Evolutionary conservation across 1,140 invertebrate species (phyloP), one percentile per base, ranked within the genome.

Genomic region (Drosophila erecta): DNA sequence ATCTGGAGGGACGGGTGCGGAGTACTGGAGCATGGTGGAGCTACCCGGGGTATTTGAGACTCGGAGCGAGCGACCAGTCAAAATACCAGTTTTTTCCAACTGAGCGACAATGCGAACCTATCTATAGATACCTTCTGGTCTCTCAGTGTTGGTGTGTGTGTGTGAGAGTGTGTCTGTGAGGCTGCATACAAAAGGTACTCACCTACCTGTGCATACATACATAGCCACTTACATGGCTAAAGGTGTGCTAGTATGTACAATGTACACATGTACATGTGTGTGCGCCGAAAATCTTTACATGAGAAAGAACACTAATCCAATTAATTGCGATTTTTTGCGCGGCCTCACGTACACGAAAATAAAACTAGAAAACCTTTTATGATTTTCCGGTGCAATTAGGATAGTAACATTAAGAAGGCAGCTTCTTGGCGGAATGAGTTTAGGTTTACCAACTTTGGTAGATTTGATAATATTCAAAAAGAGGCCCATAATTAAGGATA

Each of bases 81-180:
- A 58, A 58, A 58, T 58, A 58, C 56, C 43, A 47, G 56, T 58
- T 58, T 55, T 47, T 47, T 37, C 10, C 56, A 20, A 57, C 57
- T 15, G 54, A 59, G 59, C 54, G n/a, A 4, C 59, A 38, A 41
- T 59, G 59, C 59, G 37, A 61, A 56, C 57, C 59, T 61, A 61
- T 61, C 59, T 41, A 58, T 58, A 61, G 50, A 53, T 37, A 17
- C 15, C 35, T 15, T 56, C 37, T 22, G 57, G 53, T 15, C 35
- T 24, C 6, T 3, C n/a, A 41, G 40, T 41, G 40, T 41, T 41
- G n/a, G 17, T 44, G 3, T 20, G 41, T 38, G 24, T 14, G 4
- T 14, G 37, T 14, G 3, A 0, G 0, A 2, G 11, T 60, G 50
- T 11, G 51, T n/a, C 2, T n/a, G 20, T 54, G 51, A 69, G 35